Evolutionary conservation across 2,113 vertebrate species (phyloP).

Genomic region (Plotosus lineatus): DNA sequence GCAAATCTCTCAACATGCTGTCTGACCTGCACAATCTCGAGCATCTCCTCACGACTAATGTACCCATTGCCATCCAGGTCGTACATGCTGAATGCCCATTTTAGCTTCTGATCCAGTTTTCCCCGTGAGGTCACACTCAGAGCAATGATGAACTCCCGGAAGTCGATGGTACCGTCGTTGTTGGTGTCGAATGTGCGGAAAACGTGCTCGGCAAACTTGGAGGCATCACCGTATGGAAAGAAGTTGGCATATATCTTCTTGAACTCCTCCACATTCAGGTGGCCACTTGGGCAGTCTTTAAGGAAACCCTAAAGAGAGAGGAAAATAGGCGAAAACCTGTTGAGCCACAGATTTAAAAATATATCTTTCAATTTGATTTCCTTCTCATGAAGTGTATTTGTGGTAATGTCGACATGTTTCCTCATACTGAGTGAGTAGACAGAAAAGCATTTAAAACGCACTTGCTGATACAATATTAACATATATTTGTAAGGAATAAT

Average conservation of each 20-base stretch:
- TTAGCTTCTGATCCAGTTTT: constrained; percentile 98
- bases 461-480: no score
- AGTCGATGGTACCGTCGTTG: constrained; percentile 95
- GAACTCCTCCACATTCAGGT: constrained; percentile 97
- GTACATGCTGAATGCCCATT: constrained; percentile 99
- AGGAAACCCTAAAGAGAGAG: constrained; percentile 82
- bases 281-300: constrained; percentile 97
- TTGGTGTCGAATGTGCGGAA: constrained; percentile 99
- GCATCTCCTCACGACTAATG: constrained; percentile 98
- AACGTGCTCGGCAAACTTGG: constrained; percentile 97
- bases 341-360: not conserved
- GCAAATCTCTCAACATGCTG: not conserved
- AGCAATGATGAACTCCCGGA: constrained; percentile 99
- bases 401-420: not conserved
- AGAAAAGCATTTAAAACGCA: not conserved
- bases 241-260: constrained; percentile 99
- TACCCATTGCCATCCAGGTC: constrained; percentile 98
- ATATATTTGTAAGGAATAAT: no score
- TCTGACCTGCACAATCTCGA: constrained; percentile 95
- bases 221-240: constrained; percentile 96
- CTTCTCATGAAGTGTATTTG: not conserved
- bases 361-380: not conserved
- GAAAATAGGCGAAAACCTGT: not conserved
- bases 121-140: constrained; percentile 96
- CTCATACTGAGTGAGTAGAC: not conserved